A percentile compares a stretch with the other conserved stretches of the same genome.
These are phyloP conservation scores for Scalopus aquaticus DNA, from an alignment of 2,113 vertebrate species.

Conservation along the genomic window DNA sequence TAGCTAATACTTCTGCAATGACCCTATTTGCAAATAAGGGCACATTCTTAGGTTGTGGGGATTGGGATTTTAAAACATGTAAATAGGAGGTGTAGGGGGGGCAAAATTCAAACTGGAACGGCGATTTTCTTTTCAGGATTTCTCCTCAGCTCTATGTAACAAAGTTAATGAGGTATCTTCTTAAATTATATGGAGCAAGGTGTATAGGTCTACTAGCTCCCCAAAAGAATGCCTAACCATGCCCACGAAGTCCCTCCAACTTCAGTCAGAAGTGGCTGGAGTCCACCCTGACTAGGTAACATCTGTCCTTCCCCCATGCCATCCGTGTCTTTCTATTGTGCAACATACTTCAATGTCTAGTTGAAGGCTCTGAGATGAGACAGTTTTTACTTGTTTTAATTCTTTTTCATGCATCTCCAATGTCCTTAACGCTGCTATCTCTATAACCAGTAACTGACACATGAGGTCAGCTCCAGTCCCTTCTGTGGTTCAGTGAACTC, in stretches of 20 bases:
- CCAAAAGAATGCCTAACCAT: not conserved
- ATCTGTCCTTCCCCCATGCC: not conserved
- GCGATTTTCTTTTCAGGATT: not conserved
- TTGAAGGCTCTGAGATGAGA: constrained; percentile 21
- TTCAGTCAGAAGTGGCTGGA: not conserved
- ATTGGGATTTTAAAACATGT: not conserved
- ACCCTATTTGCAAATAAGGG: not conserved
- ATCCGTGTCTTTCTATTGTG: constrained; percentile 36
- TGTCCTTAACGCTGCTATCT: constrained; percentile 72
- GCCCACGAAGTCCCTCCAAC: not conserved
- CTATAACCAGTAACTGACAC: constrained; percentile 45
- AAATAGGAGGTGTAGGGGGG: not conserved
- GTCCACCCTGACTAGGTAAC: not conserved
- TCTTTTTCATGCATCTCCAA: constrained; percentile 40
- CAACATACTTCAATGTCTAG: not conserved
- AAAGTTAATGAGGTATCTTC: not conserved
- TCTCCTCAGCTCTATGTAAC: not conserved
- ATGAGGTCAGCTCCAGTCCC: constrained; percentile 45
- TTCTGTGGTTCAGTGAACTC: constrained; percentile 69
- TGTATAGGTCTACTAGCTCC: not conserved
- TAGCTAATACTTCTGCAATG: not conserved
- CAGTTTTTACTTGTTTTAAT: constrained; percentile 55
- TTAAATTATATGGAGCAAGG: not conserved
- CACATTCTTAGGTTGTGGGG: not conserved
- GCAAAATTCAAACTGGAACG: not conserved